Percentiles rank a stretch among this genome's conserved stretches.
Conservation (phyloP, 2,797 vertebrate species). For the Manis pentadactyla region DNA sequence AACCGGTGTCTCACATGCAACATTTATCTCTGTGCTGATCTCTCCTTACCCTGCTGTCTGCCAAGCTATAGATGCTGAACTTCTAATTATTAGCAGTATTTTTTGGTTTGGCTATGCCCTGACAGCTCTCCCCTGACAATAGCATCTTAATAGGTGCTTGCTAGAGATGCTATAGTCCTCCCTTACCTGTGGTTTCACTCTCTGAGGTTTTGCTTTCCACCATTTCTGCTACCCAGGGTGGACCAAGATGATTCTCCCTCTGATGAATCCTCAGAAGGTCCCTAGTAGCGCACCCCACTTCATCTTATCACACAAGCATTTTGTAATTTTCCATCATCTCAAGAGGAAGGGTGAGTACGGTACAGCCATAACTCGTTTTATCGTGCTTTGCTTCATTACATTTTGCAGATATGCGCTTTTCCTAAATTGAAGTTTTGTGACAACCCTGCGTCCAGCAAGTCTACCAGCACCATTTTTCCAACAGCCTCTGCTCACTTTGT, state of each 20-base stretch:
- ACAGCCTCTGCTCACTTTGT: too few species aligned
- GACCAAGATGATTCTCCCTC: too few species aligned
- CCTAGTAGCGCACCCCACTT: background rate
- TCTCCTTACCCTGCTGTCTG: background rate
- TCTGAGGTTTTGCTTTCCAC: too few species aligned
- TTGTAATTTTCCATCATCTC: background rate
- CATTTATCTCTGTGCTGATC: background rate
- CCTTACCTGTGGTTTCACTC: background rate
- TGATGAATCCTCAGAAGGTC: too few species aligned
- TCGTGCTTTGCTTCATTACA: background rate
- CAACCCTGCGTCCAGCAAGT: background rate
- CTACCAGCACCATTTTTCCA: background rate
- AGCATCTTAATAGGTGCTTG: background rate
- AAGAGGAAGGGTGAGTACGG: background rate
- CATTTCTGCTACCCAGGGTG: too few species aligned
- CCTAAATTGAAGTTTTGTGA: background rate
- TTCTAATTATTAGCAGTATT: background rate
- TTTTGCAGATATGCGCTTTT: background rate
- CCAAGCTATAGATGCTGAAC: background rate
- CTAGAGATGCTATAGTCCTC: background rate
- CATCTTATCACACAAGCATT: background rate
- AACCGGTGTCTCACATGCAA: background rate
- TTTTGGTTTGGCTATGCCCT: background rate
- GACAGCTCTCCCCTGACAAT: background rate
- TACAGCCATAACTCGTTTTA: background rate